phyloP scores from a whole-genome alignment of 53 echinoderm and acorn worm species.

The Paelopatides confundens region DNA sequence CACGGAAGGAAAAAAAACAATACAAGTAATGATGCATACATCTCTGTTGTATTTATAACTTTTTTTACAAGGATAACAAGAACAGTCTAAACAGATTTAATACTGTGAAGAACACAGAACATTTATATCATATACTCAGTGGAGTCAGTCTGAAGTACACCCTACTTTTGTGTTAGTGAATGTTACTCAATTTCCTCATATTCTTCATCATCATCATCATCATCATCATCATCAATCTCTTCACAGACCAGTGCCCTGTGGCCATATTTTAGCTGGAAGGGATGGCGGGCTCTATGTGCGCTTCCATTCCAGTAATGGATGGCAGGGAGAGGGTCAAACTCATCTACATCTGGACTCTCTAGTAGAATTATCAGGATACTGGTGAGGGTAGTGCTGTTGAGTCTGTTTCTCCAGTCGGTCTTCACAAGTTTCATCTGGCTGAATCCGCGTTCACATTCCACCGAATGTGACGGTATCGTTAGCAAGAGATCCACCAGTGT shows the following conservation, averaged over 20 bases:
- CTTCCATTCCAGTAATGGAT: slow-evolving; percentile 10
- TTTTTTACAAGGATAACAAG: no score
- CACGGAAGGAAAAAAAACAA: no score
- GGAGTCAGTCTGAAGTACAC: no score
- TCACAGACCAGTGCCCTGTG: background rate
- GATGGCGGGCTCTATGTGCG: background rate
- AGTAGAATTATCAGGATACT: background rate
- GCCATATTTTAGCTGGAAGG: background rate
- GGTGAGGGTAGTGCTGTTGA: background rate
- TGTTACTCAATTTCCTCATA: no score
- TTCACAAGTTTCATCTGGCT: background rate
- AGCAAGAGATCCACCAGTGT: background rate
- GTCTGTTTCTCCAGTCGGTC: slow-evolving; percentile 1
- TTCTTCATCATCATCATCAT: no score
- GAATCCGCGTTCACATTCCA: slow-evolving; percentile 10
- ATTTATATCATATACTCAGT: no score
- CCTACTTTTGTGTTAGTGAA: no score
- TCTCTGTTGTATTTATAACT: no score
- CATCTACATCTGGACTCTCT: background rate
- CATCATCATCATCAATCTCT: background rate
- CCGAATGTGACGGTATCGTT: background rate
- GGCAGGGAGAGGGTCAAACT: background rate
- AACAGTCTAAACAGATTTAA: no score
- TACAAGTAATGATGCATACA: no score
- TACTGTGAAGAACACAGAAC: no score